Evolutionary conservation across 2,888 invertebrate genomes (phyloP).

Genomic region (Leptopterna dolabrata): DNA sequence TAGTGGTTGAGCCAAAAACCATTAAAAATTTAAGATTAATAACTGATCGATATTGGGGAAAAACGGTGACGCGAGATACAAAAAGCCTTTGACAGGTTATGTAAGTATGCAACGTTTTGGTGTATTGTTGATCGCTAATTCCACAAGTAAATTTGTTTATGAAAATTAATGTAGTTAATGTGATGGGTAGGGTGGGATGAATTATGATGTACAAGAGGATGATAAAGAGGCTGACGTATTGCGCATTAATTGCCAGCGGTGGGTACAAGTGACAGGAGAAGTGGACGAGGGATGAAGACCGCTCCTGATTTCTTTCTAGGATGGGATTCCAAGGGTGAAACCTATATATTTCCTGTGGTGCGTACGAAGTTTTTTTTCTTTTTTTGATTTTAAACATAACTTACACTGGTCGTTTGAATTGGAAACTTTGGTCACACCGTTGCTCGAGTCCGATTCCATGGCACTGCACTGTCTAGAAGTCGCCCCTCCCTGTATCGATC

Average conservation of each 20-base stretch:
- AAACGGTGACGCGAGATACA: neutral
- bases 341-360: neutral
- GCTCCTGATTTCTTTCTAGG: neutral
- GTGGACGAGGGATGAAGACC: neutral
- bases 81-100: neutral
- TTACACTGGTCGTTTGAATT: constrained; percentile 50
- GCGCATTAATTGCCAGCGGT: neutral
- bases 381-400: neutral
- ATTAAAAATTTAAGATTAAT: constrained; percentile 36
- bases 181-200: neutral
- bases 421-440: constrained; percentile 51
- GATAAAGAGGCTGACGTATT: neutral
- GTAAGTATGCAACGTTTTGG: neutral
- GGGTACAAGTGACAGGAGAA: neutral
- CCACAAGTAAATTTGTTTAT: neutral
- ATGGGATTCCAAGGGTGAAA: neutral
- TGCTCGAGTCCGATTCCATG: constrained; percentile 55
- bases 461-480: constrained; percentile 44
- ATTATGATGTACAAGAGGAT: neutral
- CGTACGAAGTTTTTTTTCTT: neutral
- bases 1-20: neutral
- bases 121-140: neutral
- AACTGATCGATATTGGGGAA: constrained; percentile 32
- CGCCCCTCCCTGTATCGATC: constrained; percentile 49
- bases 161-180: neutral